Evolutionary conservation across 2,113 vertebrate species (phyloP).

Genomic region (Cryptomyrus ogoouensis): DNA sequence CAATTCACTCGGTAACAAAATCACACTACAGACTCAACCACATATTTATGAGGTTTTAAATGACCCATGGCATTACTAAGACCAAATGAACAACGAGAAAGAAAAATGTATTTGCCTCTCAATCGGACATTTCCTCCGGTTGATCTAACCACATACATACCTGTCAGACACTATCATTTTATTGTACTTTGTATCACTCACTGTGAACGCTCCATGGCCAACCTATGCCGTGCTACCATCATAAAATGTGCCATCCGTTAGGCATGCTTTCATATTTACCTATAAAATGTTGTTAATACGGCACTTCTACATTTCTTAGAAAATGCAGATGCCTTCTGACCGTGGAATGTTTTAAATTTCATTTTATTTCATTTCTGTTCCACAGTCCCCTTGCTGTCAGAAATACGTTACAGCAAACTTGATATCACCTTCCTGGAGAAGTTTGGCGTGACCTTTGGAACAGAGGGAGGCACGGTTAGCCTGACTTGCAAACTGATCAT

Average conservation of each 20-base stretch:
- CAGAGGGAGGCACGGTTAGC: slow-evolving; percentile 76
- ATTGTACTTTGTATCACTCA: neutral
- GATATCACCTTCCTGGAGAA: slow-evolving; percentile 80
- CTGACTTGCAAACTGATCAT: slow-evolving; percentile 78
- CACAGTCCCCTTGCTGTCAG: slow-evolving; percentile 67
- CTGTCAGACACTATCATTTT: neutral
- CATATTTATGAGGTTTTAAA: neutral
- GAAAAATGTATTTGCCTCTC: neutral
- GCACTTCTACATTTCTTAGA: neutral
- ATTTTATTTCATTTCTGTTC: neutral
- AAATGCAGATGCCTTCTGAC: neutral
- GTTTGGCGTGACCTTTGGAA: slow-evolving; percentile 81
- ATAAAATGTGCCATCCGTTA: neutral
- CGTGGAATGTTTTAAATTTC: neutral
- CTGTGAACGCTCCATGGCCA: neutral
- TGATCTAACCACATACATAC: neutral
- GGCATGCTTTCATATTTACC: neutral
- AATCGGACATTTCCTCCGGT: neutral
- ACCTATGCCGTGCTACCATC: neutral
- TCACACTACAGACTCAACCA: neutral
- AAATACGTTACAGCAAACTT: slow-evolving; percentile 75
- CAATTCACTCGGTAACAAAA: neutral
- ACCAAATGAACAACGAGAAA: neutral
- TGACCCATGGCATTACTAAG: neutral
- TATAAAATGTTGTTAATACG: neutral